A percentile compares a stretch with the other conserved stretches of the same genome.
Conservation (phyloP, 2,113 vertebrate species). For the Bostrychus sinensis region DNA sequence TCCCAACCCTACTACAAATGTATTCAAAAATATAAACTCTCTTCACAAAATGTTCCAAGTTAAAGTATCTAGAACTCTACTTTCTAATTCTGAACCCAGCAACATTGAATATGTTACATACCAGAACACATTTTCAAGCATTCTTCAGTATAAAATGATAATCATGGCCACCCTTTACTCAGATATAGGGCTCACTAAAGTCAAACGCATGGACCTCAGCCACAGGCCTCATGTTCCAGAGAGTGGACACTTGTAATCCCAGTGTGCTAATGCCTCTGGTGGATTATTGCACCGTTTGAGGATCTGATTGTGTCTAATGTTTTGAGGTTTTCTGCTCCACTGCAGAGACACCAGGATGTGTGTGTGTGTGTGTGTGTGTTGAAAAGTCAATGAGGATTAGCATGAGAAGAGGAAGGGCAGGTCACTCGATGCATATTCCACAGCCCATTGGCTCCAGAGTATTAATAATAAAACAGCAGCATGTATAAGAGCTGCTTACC, state of each 20-base stretch:
- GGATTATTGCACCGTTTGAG: constrained; percentile 47
- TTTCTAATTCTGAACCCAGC: no score
- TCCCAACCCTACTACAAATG: no score
- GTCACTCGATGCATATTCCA: constrained; percentile 70
- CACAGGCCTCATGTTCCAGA: constrained; percentile 4
- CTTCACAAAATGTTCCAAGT: no score
- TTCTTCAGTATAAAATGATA: no score
- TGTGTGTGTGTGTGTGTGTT: constrained; percentile 18
- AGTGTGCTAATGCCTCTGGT: constrained; percentile 21
- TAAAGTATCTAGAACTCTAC: no score
- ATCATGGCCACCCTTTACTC: no score
- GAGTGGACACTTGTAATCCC: constrained; percentile 32
- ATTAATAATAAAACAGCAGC: constrained; percentile 76
- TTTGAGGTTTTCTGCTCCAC: constrained; percentile 58
- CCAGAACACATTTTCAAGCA: no score
- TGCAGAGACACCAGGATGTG: constrained; percentile 42
- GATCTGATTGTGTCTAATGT: constrained; percentile 55
- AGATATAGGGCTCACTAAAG: no score
- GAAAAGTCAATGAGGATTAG: constrained; percentile 77
- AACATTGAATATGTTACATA: no score
- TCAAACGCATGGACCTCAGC: no score
- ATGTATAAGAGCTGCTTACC: constrained; percentile 39
- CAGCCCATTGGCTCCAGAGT: constrained; percentile 61
- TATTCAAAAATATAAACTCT: no score
- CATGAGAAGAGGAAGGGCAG: constrained; percentile 70